A percentile compares a stretch with the other conserved stretches of the same genome.
phyloP scores from a whole-genome alignment of 1,140 invertebrate genomes.

The Ips nitidus region DNA sequence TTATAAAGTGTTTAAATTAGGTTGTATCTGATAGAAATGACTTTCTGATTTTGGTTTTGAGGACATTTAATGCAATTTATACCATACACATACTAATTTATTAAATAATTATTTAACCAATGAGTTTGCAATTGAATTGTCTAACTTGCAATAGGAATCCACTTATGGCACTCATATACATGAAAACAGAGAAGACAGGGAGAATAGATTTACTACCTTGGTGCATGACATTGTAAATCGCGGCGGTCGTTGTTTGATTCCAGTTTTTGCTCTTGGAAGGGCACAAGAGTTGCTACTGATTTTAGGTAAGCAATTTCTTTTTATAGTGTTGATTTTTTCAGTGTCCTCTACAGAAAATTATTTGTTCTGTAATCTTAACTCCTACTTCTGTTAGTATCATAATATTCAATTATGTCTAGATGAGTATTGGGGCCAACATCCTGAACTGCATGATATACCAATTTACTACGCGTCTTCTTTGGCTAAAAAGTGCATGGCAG shows the following conservation, averaged over 20 bases:
- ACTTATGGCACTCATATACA: slow-evolving; percentile 99
- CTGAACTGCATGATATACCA: slow-evolving; percentile 97
- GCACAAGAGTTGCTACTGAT: slow-evolving; percentile 97
- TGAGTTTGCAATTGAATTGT: too few species aligned
- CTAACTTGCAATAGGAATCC: slow-evolving; percentile 70
- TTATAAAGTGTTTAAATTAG: background rate
- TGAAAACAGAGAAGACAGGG: slow-evolving; percentile 95
- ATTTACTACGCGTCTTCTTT: slow-evolving; percentile 99
- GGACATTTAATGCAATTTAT: too few species aligned
- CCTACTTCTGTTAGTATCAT: too few species aligned
- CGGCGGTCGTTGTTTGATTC: slow-evolving; percentile 96
- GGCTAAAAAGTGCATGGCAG: slow-evolving; percentile 99
- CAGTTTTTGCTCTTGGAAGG: slow-evolving; percentile 96
- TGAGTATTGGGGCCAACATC: slow-evolving; percentile 98
- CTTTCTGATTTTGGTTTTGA: background rate
- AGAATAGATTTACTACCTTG: slow-evolving; percentile 90
- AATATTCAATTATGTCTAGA: slow-evolving; percentile 58
- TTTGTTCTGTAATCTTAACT: too few species aligned
- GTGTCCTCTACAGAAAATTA: background rate
- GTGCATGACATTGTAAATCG: slow-evolving; percentile 95
- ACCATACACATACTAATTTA: too few species aligned
- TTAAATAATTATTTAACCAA: too few species aligned
- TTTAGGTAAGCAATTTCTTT: slow-evolving; percentile 59
- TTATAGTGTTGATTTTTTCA: slow-evolving; percentile 21
- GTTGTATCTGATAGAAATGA: too few species aligned